phyloP scores from a whole-genome alignment of 2,888 invertebrate genomes.

The Iselma pallidipennis region DNA sequence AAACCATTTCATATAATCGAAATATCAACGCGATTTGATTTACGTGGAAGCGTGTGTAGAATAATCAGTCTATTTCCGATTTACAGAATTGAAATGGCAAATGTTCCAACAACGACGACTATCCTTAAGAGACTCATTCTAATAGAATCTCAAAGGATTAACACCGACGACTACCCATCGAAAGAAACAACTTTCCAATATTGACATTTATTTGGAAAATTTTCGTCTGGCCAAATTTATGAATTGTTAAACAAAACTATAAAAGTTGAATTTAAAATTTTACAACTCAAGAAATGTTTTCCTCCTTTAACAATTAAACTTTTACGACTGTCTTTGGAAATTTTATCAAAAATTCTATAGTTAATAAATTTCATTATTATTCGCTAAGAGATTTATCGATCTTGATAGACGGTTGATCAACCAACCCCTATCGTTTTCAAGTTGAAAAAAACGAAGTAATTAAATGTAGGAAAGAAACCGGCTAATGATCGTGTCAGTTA shows the following conservation, averaged over 20 bases:
- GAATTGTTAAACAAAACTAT: too few species aligned
- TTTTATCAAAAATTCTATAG: too few species aligned
- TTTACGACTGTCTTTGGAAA: too few species aligned
- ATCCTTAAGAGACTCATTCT: slow-evolving; percentile 12
- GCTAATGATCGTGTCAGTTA: slow-evolving; percentile 24
- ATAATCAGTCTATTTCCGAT: slow-evolving; percentile 43
- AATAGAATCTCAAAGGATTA: not conserved
- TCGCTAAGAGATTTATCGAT: not conserved
- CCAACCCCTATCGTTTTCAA: not conserved
- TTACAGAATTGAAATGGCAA: slow-evolving; percentile 19
- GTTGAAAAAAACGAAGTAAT: slow-evolving; percentile 9
- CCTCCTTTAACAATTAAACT: too few species aligned
- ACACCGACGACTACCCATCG: not conserved
- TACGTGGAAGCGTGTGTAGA: slow-evolving; percentile 37
- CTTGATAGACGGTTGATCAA: not conserved
- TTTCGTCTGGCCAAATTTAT: too few species aligned
- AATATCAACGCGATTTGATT: slow-evolving; percentile 38
- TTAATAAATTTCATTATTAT: too few species aligned
- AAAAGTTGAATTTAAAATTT: too few species aligned
- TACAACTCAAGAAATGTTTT: too few species aligned
- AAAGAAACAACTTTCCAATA: too few species aligned
- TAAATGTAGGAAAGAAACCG: slow-evolving; percentile 13
- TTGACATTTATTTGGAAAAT: too few species aligned
- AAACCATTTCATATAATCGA: slow-evolving; percentile 27
- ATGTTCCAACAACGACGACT: not conserved